phyloP scores from a whole-genome alignment of 1,140 invertebrate genomes.

The Lepidurus arcticus region DNA sequence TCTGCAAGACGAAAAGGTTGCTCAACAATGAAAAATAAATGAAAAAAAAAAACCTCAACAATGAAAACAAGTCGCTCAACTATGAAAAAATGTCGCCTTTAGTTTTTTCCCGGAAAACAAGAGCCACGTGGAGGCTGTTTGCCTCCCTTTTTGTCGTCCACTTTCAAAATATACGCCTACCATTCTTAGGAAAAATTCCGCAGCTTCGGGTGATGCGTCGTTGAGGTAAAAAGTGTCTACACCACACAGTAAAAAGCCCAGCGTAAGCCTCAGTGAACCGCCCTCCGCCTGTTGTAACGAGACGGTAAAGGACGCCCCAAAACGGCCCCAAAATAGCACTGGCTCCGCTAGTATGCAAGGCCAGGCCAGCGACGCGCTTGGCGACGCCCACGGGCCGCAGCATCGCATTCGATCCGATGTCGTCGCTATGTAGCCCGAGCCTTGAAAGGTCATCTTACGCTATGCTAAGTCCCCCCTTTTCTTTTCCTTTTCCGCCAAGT shows the following conservation, averaged over 20 bases:
- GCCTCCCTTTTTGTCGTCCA: background rate
- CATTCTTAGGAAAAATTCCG: too few species aligned
- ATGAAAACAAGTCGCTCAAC: background rate
- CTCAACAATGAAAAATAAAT: background rate
- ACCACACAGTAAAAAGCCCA: background rate
- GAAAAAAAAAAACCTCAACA: background rate
- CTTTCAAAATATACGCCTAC: background rate
- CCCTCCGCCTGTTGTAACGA: background rate
- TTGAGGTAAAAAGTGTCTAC: background rate
- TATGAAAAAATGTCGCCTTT: background rate
- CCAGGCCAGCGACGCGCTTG: background rate
- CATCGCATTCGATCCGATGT: background rate
- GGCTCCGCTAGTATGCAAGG: background rate
- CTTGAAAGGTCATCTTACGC: constrained; percentile 21
- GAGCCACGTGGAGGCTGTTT: background rate
- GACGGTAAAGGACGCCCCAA: background rate
- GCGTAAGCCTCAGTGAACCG: background rate
- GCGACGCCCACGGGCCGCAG: background rate
- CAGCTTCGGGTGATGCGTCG: background rate
- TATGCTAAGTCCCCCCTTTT: background rate
- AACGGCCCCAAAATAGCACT: background rate
- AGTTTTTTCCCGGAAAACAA: background rate
- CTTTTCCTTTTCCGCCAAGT: background rate
- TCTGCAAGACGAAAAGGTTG: too few species aligned
- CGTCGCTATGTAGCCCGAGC: background rate